Percentiles rank a stretch among this genome's conserved stretches.
Evolutionary conservation across 2,797 vertebrate genomes (phyloP).

Genomic region (Pseudopleuronectes americanus): DNA sequence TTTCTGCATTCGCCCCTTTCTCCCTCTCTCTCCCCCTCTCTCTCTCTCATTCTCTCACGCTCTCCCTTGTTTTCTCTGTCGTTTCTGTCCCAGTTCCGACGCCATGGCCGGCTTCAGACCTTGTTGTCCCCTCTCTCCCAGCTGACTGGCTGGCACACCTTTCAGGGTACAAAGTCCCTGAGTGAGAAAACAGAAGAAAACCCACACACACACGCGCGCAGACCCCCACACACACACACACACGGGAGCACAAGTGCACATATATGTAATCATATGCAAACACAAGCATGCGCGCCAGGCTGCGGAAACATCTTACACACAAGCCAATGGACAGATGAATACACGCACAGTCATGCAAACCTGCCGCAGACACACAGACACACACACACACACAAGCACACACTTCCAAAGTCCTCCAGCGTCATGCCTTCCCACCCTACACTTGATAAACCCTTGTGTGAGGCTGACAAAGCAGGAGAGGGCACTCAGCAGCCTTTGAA

Average conservation of each 20-base stretch:
- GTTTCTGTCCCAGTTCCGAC: slow-evolving; percentile 59
- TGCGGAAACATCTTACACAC: slow-evolving; percentile 22
- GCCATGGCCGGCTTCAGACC: slow-evolving; percentile 49
- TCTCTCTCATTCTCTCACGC: slow-evolving; percentile 19
- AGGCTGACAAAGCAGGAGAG: slow-evolving; percentile 77
- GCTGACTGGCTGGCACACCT: slow-evolving; percentile 80
- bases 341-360: slow-evolving; percentile 17
- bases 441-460: slow-evolving; percentile 74
- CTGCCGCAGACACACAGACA: slow-evolving; percentile 16
- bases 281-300: slow-evolving; percentile 26
- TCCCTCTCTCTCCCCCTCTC: slow-evolving; percentile 21
- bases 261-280: slow-evolving; percentile 58
- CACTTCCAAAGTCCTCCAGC: slow-evolving; percentile 62
- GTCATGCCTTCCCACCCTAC: slow-evolving; percentile 62
- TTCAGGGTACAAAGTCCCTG: slow-evolving; percentile 76
- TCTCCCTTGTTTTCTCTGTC: slow-evolving; percentile 46
- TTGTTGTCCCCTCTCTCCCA: slow-evolving; percentile 70
- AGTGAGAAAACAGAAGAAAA: slow-evolving; percentile 51
- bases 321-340: slow-evolving; percentile 6
- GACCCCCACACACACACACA: not conserved
- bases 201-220: slow-evolving; percentile 24
- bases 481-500: slow-evolving; percentile 77
- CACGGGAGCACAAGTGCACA: slow-evolving; percentile 28
- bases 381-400: slow-evolving; percentile 49
- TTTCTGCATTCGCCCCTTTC: slow-evolving; percentile 30